Percentiles rank a stretch among this genome's conserved stretches.
These are phyloP conservation scores for Mesorhabditis sp. DNA, from an alignment of 2,888 invertebrate genomes.

Conservation along the genomic window DNA sequence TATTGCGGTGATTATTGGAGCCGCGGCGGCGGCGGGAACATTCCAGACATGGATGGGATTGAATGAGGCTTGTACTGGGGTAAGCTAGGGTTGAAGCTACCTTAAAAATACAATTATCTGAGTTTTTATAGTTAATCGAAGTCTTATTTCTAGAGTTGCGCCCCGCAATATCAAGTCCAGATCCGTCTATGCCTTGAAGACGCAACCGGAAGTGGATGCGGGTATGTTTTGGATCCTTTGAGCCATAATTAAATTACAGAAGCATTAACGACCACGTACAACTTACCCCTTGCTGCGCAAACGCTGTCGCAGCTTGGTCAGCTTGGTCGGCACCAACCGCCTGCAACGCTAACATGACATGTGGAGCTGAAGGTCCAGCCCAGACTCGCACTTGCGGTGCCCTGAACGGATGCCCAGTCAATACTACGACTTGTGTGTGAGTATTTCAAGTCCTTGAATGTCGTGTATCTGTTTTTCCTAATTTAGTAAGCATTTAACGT, in stretches of 20 bases:
- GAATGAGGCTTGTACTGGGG: too few relatives aligned
- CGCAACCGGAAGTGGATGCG: too few relatives aligned
- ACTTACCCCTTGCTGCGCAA: neutral
- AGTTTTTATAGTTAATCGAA: too few relatives aligned
- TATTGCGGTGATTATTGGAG: too few relatives aligned
- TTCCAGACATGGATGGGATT: too few relatives aligned
- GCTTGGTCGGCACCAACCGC: neutral
- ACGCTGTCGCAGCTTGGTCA: neutral
- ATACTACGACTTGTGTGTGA: neutral
- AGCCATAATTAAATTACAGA: too few relatives aligned
- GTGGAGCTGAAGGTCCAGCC: neutral
- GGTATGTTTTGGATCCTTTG: too few relatives aligned
- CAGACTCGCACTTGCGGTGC: neutral
- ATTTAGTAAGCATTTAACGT: neutral
- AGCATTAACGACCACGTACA: too few relatives aligned
- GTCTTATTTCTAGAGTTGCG: conserved; percentile 1
- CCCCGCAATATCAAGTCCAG: neutral
- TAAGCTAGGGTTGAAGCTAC: too few relatives aligned
- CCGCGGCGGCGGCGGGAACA: too few relatives aligned
- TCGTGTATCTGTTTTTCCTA: neutral
- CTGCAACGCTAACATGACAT: neutral
- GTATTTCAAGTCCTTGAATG: neutral
- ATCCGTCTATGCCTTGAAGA: too few relatives aligned
- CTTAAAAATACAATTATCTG: too few relatives aligned
- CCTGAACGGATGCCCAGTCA: neutral